Conservation (phyloP, 64 coral and sea anemone genomes). For the Stylophora pistillata region DNA sequence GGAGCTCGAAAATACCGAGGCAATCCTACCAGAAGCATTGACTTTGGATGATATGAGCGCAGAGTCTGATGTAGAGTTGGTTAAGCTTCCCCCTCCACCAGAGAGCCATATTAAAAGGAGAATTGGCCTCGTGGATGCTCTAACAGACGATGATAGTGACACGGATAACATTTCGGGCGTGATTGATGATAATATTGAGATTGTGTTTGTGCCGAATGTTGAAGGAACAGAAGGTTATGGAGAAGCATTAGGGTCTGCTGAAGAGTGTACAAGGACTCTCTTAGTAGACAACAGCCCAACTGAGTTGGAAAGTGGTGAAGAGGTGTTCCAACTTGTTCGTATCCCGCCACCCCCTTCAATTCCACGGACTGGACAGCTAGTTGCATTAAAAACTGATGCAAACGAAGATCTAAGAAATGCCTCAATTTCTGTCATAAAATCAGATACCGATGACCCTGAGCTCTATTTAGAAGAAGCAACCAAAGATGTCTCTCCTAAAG, state of each 20-base stretch:
- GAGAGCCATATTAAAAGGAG: not conserved
- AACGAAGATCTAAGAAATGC: not conserved
- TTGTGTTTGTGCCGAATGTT: not conserved
- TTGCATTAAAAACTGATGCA: not conserved
- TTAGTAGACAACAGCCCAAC: not conserved
- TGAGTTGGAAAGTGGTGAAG: not conserved
- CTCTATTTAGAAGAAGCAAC: not conserved
- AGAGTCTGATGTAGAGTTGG: not conserved
- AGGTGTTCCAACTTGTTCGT: conserved; percentile 24
- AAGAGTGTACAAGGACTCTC: too few relatives aligned
- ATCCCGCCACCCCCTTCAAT: conserved; percentile 12
- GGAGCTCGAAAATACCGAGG: not conserved
- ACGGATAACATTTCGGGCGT: not conserved
- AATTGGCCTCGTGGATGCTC: not conserved
- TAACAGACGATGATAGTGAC: not conserved
- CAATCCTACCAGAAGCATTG: not conserved
- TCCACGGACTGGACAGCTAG: conserved; percentile 32
- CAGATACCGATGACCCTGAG: not conserved
- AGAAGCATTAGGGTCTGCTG: not conserved
- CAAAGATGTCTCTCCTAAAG: not conserved
- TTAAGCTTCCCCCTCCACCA: conserved; percentile 40
- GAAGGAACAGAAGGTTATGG: not conserved
- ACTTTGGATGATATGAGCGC: not conserved
- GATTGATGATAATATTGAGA: not conserved
- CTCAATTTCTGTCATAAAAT: not conserved